These are phyloP conservation scores for Dasysyrphus tricinctus DNA, from an alignment of 2,888 invertebrate species.

Conservation along the genomic window DNA sequence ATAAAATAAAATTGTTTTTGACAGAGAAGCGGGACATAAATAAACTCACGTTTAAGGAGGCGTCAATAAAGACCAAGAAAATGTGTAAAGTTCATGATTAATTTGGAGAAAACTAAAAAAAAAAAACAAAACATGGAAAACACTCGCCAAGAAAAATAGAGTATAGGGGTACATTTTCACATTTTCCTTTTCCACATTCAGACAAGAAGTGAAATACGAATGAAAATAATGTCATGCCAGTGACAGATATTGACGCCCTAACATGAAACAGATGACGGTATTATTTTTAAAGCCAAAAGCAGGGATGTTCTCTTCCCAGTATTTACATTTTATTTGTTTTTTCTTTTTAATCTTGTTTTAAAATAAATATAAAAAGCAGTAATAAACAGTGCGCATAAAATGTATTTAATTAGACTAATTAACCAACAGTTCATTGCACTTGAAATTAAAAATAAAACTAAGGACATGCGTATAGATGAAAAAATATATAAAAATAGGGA, in stretches of 20 bases:
- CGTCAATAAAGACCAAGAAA: slow-evolving; percentile 50
- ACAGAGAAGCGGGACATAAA: slow-evolving; percentile 37
- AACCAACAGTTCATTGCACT: slow-evolving; percentile 72
- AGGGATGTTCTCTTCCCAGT: slow-evolving; percentile 41
- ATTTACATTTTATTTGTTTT: neutral
- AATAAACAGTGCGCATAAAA: slow-evolving; percentile 43
- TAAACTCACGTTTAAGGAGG: slow-evolving; percentile 54
- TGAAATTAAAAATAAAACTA: slow-evolving; percentile 71
- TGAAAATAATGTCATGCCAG: slow-evolving; percentile 45
- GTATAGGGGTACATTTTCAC: slow-evolving; percentile 18
- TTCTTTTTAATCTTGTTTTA: slow-evolving; percentile 5
- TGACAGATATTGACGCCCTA: slow-evolving; percentile 66
- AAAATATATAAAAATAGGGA: neutral
- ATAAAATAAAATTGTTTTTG: neutral
- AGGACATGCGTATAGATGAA: slow-evolving; percentile 61
- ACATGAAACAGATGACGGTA: slow-evolving; percentile 66
- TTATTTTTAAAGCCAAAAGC: slow-evolving; percentile 61
- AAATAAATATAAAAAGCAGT: slow-evolving; percentile 21
- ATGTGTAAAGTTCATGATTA: slow-evolving; percentile 33
- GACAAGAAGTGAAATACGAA: slow-evolving; percentile 26
- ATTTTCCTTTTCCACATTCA: slow-evolving; percentile 21
- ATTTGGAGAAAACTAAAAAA: slow-evolving; percentile 32
- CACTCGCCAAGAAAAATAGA: neutral
- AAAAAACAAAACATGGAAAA: slow-evolving; percentile 8
- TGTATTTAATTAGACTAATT: slow-evolving; percentile 71